Base-by-base conservation (phyloP, 2,113 vertebrate genomes). In the Phylloscopus trochilus region DNA sequence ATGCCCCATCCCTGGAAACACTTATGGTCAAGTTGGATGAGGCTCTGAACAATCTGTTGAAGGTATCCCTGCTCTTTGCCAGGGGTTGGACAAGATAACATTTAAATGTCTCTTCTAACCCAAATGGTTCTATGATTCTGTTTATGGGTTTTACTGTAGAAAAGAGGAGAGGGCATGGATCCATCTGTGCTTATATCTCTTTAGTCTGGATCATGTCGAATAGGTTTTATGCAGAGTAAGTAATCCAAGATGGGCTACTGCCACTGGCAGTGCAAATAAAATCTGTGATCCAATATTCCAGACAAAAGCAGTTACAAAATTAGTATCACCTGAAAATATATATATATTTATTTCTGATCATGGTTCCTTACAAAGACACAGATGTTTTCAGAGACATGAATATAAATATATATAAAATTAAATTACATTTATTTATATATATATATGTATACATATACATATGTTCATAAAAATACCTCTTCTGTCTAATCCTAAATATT, bases 381-480 rank as follows among this genome's bases (percentile, higher is more conserved):
- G 20, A 58, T 15, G 1, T 64, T 73, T 92, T 80, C 56, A 89
- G 63, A 68, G 21, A 52, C 3, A 24, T 73, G 4, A 22, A 55
- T 13, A 58, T 47, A 17, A 27, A 46, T 8, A 41, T 5, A 75
- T 14, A 49, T 7, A 75, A 33, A 37, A 7, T 33, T 49, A 56
- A n/a, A 55, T 13, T 33, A 15, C 9, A 31, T 35, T 3, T 37
- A 33, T 53, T 28, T 56, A 1, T 62, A 11, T 33, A 11, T 24
- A 11, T n/a, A 19, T 5, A 4, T 46, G 1, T 10, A 7, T 16
- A 15, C 1, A 19, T 7, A 11, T 24, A n/a, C n/a, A 23, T 41
- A 44, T 74, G 30, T 53, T 53, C 10, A 46, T 27, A 35, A 59
- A 63, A 67, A 67, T 17, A 26, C 1, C 3, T 37, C 49, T 49